Evolutionary conservation across 2,888 invertebrate species (phyloP), one percentile per base, ranked within the genome.

Genomic region (Pterostichus madidus): DNA sequence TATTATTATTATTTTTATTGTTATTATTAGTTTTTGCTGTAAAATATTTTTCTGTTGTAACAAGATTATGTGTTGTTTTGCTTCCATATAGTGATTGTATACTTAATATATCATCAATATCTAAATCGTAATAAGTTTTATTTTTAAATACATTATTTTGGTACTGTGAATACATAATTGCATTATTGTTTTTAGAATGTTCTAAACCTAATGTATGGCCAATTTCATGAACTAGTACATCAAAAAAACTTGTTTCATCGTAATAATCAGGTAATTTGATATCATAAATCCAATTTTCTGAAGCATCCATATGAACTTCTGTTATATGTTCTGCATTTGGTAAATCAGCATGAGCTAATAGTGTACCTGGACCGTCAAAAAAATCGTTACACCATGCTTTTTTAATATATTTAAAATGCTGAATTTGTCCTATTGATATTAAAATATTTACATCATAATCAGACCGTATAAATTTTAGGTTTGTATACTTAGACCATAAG

Each of bases 141-240:
- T 61, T 35, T 32, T 31, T 15, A 61, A 61, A 61, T 11, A 61
- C 24, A 11, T 4, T 31, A n/a, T 61, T 31, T 10, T 5, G 10
- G 31, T 31, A 5, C 8, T 32, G 24, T 31, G 61, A n/a, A 24
- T 31, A 61, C 61, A 61, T 61, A 10, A 61, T 7, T 31, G 61
- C 10, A 61, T 31, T n/a, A 10, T 6, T 11, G 8, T 31, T 11
- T 2, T 24, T n/a, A 10, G 61, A 61, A 61, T 61, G 61, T 10
- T 31, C 61, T 31, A 61, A n/a, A 11, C 61, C 61, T 31, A 61
- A 61, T 7, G 24, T 5, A 35, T 61, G 61, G 0, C 31, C 31
- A 17, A 61, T 61, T 61, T 61, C 61, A 61, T 61, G 61, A 61
- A 15, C 15, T 61, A 61, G 4, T 31, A 61, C 35, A 24, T 61